Percentiles rank a stretch among this genome's conserved stretches.
Conservation (phyloP, 64 coral and sea anemone genomes). For the Acropora yongei region DNA sequence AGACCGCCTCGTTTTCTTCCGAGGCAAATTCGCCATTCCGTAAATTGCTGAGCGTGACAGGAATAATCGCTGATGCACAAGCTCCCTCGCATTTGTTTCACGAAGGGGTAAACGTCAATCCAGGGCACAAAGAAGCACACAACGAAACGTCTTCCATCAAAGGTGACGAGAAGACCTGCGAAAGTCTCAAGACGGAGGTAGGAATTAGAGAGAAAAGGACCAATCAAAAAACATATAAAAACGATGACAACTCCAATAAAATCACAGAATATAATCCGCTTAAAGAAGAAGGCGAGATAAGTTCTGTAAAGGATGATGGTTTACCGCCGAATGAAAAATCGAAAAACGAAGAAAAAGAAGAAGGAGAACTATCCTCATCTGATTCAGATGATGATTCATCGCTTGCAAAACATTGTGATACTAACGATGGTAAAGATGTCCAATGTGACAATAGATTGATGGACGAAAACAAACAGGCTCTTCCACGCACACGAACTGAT, state of each 20-base stretch:
- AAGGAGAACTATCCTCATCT: slow-evolving; percentile 41
- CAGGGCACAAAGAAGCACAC: not conserved
- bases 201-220: not conserved
- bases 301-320: slow-evolving; percentile 47
- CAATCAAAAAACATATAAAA: not conserved
- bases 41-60: not conserved
- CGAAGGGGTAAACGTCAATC: not conserved
- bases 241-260: not conserved
- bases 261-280: not conserved
- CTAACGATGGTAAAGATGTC: not conserved
- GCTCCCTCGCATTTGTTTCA: not conserved
- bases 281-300: slow-evolving; percentile 89
- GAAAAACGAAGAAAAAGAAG: not conserved
- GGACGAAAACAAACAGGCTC: not conserved
- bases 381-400: not conserved
- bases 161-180: not conserved
- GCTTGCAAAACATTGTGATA: not conserved
- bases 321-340: not conserved
- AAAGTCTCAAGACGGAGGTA: not conserved
- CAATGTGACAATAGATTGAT: not conserved
- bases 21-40: not conserved
- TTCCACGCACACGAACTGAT: not conserved
- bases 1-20: not conserved
- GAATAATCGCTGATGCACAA: not conserved
- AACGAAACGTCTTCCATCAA: not conserved